Base-by-base conservation (phyloP, 2,888 invertebrate genomes). In the Ophion slaviceki region DNA sequence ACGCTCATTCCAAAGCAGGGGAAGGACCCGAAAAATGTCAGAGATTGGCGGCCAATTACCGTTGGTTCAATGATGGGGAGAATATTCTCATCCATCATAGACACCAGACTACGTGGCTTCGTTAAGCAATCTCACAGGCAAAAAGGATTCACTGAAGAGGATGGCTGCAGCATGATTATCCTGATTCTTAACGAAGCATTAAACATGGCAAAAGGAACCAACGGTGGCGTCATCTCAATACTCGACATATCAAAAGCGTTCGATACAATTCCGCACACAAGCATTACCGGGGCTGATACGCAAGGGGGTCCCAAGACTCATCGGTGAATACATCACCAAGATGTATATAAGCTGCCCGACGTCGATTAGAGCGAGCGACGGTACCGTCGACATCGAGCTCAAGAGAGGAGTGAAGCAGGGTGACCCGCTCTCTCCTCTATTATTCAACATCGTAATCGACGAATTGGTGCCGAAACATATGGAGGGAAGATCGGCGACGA, bases 31-130 rank as follows among this genome's bases (percentile, higher is more conserved):
- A 45, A 2, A 0, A 78, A 87, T 20, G 88, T 88, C 0, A 90
- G 85, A 8, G 92, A 91, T 80, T 93, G 91, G 86, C 78, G 92
- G 0, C 92, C 92, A 0, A 89, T 93, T 0, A 93, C 92, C 0
- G 90, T 93, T 0, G 71, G 89, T 5, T 92, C 91, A 0, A 61
- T 93, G 1, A 61, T 93, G 0, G 89, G 90, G 90, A 5, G 57
- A n/a, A 24, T 90, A 0, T 93, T 89, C 64, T 91, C 90, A 70
- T 89, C 89, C 0, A 77, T 93, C 7, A 57, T 92, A 0, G 92
- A 92, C 68, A 64, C 84, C 4, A 89, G 89, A 40, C 36, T 92
- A 0, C 64, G 91, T 10, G 36, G 2, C 0, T 82, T 86, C n/a
- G 85, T 91, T 0, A 64, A 61, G 0, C 87, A 89, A 59, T 82